Evolutionary conservation across 2,888 invertebrate genomes (phyloP).

Genomic region (Eretmocerus hayati): DNA sequence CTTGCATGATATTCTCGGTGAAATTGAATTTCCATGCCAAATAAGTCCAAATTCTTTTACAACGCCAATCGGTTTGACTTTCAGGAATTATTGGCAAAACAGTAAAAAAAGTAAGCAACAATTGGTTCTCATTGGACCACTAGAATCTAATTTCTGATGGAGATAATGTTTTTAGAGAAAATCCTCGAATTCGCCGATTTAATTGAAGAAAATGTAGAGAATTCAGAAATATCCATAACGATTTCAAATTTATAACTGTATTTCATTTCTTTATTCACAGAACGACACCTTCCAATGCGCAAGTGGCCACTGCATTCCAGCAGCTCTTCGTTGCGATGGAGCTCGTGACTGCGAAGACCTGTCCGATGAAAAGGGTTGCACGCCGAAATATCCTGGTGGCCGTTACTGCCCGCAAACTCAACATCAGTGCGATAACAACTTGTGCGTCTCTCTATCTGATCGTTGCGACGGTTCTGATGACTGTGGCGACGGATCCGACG

Average conservation of each 20-base stretch:
- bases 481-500: slow-evolving; percentile 88
- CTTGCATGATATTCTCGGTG: too few species aligned
- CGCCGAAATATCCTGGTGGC: slow-evolving; percentile 80
- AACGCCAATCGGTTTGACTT: too few species aligned
- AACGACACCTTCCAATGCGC: slow-evolving; percentile 86
- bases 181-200: background rate
- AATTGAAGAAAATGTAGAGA: too few species aligned
- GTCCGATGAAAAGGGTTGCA: slow-evolving; percentile 85
- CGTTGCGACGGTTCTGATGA: slow-evolving; percentile 90
- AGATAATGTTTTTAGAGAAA: background rate
- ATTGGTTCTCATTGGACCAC: too few species aligned
- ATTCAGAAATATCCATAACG: too few species aligned
- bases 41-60: too few species aligned
- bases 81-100: too few species aligned
- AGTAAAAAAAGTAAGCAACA: too few species aligned
- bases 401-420: slow-evolving; percentile 82
- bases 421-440: slow-evolving; percentile 87
- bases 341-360: slow-evolving; percentile 83
- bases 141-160: too few species aligned
- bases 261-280: slow-evolving; percentile 33
- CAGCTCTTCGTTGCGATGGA: slow-evolving; percentile 83
- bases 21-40: too few species aligned
- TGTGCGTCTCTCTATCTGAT: slow-evolving; percentile 85
- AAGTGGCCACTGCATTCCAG: slow-evolving; percentile 88
- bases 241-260: background rate